Conservation (phyloP, 1,140 invertebrate species). For the Pinna nobilis region DNA sequence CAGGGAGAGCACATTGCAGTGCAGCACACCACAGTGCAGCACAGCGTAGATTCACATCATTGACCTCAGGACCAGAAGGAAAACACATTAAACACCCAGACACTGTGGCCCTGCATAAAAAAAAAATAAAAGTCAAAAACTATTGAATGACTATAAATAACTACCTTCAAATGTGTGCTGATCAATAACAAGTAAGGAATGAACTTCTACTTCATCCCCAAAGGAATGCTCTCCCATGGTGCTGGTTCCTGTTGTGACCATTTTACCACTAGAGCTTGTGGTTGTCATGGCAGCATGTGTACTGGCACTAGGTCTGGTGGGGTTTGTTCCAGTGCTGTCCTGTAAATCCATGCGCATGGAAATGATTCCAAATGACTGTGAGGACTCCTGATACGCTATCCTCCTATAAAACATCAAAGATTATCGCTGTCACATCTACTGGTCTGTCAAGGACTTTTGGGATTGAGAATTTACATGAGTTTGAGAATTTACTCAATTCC, state of each 20-base stretch:
- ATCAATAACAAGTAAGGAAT: conserved; percentile 94
- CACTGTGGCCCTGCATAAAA: too few relatives aligned
- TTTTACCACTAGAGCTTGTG: conserved; percentile 71
- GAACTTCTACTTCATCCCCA: conserved; percentile 92
- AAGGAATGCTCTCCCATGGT: conserved; percentile 69
- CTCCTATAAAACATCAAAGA: conserved; percentile 73
- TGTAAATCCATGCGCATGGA: conserved; percentile 87
- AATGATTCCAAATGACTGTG: conserved; percentile 95
- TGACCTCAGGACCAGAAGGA: too few relatives aligned
- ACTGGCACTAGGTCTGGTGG: conserved; percentile 85
- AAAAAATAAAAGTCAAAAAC: background rate
- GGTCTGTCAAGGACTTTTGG: too few relatives aligned
- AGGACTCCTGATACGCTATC: conserved; percentile 95
- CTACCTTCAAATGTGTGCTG: conserved; percentile 95
- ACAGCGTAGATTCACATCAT: too few relatives aligned
- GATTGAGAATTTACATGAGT: too few relatives aligned
- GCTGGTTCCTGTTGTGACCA: conserved; percentile 57
- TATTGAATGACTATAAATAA: background rate
- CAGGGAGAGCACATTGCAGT: too few relatives aligned
- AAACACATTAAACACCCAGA: too few relatives aligned
- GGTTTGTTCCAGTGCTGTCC: conserved; percentile 65
- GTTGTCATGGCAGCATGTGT: conserved; percentile 82
- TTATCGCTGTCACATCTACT: background rate
- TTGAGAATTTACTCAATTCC: too few relatives aligned
- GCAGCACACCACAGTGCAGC: too few relatives aligned